Percentiles rank a stretch among this genome's conserved stretches.
These are phyloP conservation scores for Gavialis gangeticus DNA, from an alignment of 2,113 vertebrate genomes.

Conservation along the genomic window DNA sequence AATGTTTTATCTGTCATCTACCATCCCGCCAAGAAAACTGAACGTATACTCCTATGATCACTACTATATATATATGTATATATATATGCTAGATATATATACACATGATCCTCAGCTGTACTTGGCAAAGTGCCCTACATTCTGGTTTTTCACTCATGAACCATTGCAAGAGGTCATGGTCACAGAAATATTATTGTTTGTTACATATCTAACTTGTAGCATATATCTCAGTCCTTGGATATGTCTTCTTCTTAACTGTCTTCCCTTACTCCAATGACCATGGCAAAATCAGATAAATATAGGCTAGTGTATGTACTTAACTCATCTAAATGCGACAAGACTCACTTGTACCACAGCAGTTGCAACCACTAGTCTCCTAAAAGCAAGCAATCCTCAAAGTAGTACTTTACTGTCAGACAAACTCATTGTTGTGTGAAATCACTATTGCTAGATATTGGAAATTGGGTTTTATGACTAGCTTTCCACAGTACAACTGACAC, in stretches of 20 bases:
- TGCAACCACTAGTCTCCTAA: conserved; percentile 25
- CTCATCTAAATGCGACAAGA: not conserved
- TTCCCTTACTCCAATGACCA: not conserved
- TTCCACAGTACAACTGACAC: not conserved
- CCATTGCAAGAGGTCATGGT: not conserved
- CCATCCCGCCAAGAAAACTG: not conserved
- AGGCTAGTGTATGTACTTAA: not conserved
- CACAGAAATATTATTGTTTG: no score
- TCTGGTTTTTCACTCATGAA: rapidly evolving
- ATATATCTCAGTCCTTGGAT: not conserved
- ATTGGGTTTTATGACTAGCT: not conserved
- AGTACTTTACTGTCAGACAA: not conserved
- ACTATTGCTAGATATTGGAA: conserved; percentile 25
- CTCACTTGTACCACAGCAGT: conserved; percentile 8
- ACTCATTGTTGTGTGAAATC: not conserved
- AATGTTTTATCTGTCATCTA: not conserved
- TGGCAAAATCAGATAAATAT: not conserved
- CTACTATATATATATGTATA: not conserved
- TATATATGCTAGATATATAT: not conserved
- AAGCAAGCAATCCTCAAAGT: conserved; percentile 15
- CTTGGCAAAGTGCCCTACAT: not conserved
- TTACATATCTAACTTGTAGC: not conserved
- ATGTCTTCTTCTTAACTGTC: not conserved
- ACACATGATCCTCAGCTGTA: not conserved
- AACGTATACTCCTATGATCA: not conserved